Evolutionary conservation across 2,113 vertebrate species (phyloP).

Genomic region (Tenrec ecaudatus): DNA sequence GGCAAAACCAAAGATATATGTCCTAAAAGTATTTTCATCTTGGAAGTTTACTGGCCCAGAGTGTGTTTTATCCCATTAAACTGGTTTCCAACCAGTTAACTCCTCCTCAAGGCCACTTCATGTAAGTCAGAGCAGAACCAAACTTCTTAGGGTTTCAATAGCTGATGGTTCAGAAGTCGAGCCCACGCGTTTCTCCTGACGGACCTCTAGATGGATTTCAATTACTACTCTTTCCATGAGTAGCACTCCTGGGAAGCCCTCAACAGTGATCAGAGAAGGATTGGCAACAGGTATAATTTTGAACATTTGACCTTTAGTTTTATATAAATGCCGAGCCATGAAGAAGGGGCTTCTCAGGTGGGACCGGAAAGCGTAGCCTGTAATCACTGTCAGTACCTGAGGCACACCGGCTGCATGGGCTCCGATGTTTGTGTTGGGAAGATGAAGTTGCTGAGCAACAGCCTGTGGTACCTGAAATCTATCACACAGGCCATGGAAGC

Average conservation of each 20-base stretch:
- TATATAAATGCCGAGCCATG: background rate
- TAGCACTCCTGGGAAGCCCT: background rate
- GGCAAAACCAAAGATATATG: background rate
- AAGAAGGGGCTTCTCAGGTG: background rate
- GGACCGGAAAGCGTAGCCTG: background rate
- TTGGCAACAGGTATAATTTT: background rate
- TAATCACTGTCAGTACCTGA: background rate
- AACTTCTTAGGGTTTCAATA: background rate
- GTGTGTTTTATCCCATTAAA: background rate
- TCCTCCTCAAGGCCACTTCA: background rate
- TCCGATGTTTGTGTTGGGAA: background rate
- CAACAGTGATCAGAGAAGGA: background rate
- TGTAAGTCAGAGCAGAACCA: background rate
- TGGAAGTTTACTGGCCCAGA: conserved; percentile 10
- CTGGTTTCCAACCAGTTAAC: background rate
- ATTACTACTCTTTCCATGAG: background rate
- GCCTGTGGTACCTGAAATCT: background rate
- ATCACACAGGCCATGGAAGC: background rate
- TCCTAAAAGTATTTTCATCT: background rate
- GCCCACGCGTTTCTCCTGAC: background rate
- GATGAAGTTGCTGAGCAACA: background rate
- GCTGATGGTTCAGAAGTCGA: background rate
- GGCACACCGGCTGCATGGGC: too few species aligned
- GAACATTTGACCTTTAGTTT: background rate
- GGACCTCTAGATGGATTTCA: background rate